Evolutionary conservation across 2,888 invertebrate genomes (phyloP).

Genomic region (Augiades crinisus): DNA sequence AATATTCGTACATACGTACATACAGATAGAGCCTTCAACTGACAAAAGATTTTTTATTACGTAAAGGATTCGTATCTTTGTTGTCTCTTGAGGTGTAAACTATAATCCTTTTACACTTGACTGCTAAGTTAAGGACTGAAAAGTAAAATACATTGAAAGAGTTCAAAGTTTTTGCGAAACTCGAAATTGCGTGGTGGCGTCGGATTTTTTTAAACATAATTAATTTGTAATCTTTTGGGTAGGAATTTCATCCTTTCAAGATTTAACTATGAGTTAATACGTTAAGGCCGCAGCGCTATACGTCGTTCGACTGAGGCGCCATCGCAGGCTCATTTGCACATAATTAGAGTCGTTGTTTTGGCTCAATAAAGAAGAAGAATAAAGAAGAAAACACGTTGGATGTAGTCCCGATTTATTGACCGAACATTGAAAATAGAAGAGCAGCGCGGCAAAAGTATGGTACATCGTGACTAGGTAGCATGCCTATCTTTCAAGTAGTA

Average conservation of each 20-base stretch:
- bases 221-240: neutral
- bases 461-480: no score
- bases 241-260: neutral
- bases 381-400: no score
- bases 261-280: no score
- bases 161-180: slow-evolving; percentile 15
- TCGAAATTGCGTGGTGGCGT: slow-evolving; percentile 44
- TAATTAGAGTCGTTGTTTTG: no score
- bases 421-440: no score
- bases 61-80: slow-evolving; percentile 37
- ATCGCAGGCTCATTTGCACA: no score
- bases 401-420: no score
- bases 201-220: slow-evolving; percentile 5
- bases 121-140: neutral
- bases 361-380: no score
- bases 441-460: no score
- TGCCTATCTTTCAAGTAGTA: no score
- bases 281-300: no score
- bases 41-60: slow-evolving; percentile 33
- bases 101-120: slow-evolving; percentile 50
- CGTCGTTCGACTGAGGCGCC: no score
- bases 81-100: slow-evolving; percentile 49
- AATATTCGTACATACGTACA: neutral
- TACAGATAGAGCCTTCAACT: slow-evolving; percentile 6
- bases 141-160: slow-evolving; percentile 9